A percentile compares a stretch with the other conserved stretches of the same genome.
Evolutionary conservation across 2,888 invertebrate genomes (phyloP).

Genomic region (Elysia crispata): DNA sequence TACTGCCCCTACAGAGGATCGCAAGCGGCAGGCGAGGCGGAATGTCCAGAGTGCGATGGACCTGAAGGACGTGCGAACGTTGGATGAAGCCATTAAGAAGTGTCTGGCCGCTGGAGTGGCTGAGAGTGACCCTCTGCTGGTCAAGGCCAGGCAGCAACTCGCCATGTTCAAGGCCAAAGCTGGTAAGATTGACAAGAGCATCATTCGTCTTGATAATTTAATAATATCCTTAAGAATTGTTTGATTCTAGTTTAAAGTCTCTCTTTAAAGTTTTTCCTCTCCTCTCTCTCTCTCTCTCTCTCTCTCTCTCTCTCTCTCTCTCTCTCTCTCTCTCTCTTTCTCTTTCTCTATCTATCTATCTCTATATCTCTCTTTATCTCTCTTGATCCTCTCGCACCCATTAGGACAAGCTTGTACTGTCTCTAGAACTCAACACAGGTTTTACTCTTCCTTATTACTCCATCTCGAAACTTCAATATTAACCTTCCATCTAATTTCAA

Average conservation of each 20-base stretch:
- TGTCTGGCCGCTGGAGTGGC: constrained; percentile 58
- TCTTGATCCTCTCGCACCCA: neutral
- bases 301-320: constrained; percentile 12
- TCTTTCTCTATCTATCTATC: constrained; percentile 11
- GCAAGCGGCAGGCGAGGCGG: constrained; percentile 56
- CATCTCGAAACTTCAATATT: too few species aligned
- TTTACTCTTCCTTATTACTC: too few species aligned
- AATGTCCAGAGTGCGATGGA: constrained; percentile 67
- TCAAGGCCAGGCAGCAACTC: constrained; percentile 61
- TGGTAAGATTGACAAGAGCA: constrained; percentile 25
- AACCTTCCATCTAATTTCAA: too few species aligned
- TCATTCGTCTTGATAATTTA: neutral
- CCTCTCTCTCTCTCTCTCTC: neutral
- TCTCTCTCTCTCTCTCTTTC: constrained; percentile 35
- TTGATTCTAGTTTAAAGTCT: constrained; percentile 3
- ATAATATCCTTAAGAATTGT: neutral
- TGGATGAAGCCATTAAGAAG: constrained; percentile 63
- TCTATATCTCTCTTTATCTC: neutral
- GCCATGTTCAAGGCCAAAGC: constrained; percentile 54
- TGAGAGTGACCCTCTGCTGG: constrained; percentile 60
- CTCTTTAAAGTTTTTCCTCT: neutral
- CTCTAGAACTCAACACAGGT: too few species aligned
- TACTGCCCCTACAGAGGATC: constrained; percentile 55
- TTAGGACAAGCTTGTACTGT: too few species aligned
- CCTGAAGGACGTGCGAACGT: constrained; percentile 63